Evolutionary conservation across 2,797 vertebrate genomes (phyloP).

Genomic region (Octomys mimax): DNA sequence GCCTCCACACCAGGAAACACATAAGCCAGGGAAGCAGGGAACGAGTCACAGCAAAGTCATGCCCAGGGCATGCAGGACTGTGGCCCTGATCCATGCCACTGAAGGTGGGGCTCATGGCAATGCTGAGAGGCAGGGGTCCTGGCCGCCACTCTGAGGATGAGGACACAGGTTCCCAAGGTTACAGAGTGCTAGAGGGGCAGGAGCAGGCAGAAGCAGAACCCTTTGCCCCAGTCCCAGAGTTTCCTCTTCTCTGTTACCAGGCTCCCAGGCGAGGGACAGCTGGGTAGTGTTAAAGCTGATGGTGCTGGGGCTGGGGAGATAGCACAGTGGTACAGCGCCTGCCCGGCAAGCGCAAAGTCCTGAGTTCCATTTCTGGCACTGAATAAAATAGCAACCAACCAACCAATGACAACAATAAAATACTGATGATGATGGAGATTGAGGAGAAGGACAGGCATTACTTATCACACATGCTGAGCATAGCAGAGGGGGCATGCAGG

Average conservation of each 20-base stretch:
- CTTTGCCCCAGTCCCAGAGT: not conserved
- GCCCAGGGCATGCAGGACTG: too few species aligned
- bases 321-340: too few species aligned
- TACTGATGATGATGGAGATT: not conserved
- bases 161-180: not conserved
- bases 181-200: not conserved
- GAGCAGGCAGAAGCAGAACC: accelerated
- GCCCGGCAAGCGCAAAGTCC: too few species aligned
- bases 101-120: not conserved
- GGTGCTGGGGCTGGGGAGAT: too few species aligned
- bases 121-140: not conserved
- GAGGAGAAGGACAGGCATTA: not conserved
- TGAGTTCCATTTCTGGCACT: too few species aligned
- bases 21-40: not conserved
- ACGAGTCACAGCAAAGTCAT: accelerated
- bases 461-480: not conserved
- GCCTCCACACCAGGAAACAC: not conserved
- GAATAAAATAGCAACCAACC: too few species aligned
- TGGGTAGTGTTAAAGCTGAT: not conserved
- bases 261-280: not conserved
- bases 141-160: not conserved
- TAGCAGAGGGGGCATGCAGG: not conserved
- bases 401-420: not conserved
- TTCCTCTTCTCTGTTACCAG: not conserved
- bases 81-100: not conserved